Evolutionary conservation across 2,888 invertebrate genomes (phyloP).

Genomic region (Halictus ligatus): DNA sequence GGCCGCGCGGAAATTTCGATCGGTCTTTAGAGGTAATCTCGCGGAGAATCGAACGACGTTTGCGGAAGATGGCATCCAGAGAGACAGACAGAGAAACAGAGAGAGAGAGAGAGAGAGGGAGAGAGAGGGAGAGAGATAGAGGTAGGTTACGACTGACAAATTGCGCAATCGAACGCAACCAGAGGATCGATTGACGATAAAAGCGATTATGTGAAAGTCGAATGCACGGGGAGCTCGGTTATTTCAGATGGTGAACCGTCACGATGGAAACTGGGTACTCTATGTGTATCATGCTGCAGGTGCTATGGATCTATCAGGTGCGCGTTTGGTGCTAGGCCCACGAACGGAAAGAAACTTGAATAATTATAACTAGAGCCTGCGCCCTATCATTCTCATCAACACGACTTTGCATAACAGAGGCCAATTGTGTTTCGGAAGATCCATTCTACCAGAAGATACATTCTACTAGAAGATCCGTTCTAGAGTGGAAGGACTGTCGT

Average conservation of each 20-base stretch:
- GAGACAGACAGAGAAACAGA: not conserved
- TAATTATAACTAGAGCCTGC: constrained; percentile 9
- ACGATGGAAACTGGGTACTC: not conserved
- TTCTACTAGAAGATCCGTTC: not conserved
- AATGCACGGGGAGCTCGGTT: not conserved
- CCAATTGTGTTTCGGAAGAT: constrained; percentile 9
- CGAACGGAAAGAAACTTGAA: not conserved
- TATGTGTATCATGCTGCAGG: not conserved
- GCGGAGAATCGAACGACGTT: not conserved
- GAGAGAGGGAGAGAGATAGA: not conserved
- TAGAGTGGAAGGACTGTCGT: not conserved
- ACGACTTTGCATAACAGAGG: not conserved
- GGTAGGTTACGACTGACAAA: constrained; percentile 14
- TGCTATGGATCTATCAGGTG: not conserved
- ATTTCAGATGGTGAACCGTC: not conserved
- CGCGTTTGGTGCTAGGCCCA: not conserved
- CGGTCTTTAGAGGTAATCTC: constrained; percentile 32
- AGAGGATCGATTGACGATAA: constrained; percentile 21
- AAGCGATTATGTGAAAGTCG: constrained; percentile 37
- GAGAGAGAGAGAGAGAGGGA: not conserved
- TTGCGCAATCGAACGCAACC: constrained; percentile 33
- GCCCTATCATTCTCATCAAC: constrained; percentile 43
- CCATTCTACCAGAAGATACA: too few relatives aligned
- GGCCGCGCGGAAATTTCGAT: constrained; percentile 43
- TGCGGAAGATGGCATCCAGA: not conserved